phyloP scores from a whole-genome alignment of 1,140 invertebrate genomes.

The Chironomus striatipennis region DNA sequence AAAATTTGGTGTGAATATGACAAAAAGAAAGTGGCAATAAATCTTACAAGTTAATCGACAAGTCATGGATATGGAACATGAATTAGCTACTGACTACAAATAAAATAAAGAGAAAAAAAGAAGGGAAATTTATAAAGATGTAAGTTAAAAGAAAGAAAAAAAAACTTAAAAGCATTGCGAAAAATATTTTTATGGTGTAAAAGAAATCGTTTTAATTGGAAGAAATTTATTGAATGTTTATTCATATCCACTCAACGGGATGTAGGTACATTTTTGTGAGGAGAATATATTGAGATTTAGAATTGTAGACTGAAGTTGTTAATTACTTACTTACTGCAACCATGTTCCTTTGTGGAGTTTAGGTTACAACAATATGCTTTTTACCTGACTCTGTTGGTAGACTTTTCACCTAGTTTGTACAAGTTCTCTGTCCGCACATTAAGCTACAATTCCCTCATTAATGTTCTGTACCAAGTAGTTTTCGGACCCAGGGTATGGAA shows the following conservation, averaged over 20 bases:
- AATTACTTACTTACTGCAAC: background rate
- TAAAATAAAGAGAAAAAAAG: background rate
- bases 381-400: too few species aligned
- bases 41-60: background rate
- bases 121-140: background rate
- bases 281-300: too few species aligned
- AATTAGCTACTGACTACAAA: background rate
- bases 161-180: background rate
- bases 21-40: background rate
- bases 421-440: too few species aligned
- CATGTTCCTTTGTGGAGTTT: background rate
- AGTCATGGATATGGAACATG: background rate
- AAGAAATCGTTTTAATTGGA: conserved; percentile 16
- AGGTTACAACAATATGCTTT: too few species aligned
- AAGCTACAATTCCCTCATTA: too few species aligned
- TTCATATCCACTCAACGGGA: background rate
- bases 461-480: too few species aligned
- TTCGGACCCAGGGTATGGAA: too few species aligned
- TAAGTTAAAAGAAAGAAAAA: background rate
- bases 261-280: background rate
- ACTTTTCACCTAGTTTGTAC: too few species aligned
- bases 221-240: conserved; percentile 18
- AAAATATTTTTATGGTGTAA: too few species aligned
- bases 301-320: too few species aligned
- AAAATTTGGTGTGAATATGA: too few species aligned